Evolutionary conservation across 1,140 invertebrate species (phyloP).

Genomic region (Trichonephila clavipes): DNA sequence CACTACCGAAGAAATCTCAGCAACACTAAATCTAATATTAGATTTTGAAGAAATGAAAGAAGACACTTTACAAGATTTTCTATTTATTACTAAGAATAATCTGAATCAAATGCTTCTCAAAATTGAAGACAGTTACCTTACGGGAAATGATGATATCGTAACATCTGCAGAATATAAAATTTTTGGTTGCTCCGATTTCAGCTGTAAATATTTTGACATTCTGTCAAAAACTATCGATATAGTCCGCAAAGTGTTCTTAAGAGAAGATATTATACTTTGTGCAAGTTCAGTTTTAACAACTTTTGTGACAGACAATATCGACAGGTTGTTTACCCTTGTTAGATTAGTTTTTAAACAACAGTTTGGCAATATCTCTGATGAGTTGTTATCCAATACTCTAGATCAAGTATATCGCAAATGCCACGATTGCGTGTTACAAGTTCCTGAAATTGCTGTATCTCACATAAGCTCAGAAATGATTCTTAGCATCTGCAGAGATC

Average conservation of each 20-base stretch:
- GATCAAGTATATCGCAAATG: slow-evolving; percentile 19
- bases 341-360: neutral
- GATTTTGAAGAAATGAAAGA: neutral
- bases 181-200: neutral
- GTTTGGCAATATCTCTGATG: neutral
- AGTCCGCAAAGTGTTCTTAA: neutral
- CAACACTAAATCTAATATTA: neutral
- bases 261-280: neutral
- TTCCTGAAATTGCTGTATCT: neutral
- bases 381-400: neutral
- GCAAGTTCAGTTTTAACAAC: neutral
- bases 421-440: neutral
- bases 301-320: slow-evolving; percentile 11
- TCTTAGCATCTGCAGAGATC: slow-evolving; percentile 15
- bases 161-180: neutral
- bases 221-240: neutral
- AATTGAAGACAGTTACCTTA: neutral
- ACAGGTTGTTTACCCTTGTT: neutral
- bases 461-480: neutral
- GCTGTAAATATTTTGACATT: neutral
- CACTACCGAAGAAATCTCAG: neutral
- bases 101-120: neutral
- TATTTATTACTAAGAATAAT: neutral
- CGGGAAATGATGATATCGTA: neutral
- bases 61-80: neutral